Conservation (phyloP, 2,888 invertebrate species). For the Ochropacha duplaris region DNA sequence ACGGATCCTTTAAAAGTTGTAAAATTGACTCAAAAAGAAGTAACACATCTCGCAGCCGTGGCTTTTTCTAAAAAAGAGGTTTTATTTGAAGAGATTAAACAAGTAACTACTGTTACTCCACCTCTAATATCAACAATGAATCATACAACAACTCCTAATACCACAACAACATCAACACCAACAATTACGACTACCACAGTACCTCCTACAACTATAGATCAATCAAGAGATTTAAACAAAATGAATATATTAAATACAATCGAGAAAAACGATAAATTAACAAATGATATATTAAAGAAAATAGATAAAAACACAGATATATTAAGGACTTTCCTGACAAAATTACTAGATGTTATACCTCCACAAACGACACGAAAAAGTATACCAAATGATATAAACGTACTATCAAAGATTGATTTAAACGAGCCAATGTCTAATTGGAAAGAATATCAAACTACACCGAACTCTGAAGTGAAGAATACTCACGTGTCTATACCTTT, state of each 20-base stretch:
- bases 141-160: background rate
- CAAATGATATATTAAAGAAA: conserved; percentile 59
- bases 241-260: conserved; percentile 41
- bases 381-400: background rate
- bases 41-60: conserved; percentile 18
- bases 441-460: conserved; percentile 12
- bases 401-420: background rate
- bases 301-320: conserved; percentile 63
- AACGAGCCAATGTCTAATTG: conserved; percentile 9
- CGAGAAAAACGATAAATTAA: conserved; percentile 55
- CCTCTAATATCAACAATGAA: background rate
- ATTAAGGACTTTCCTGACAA: conserved; percentile 53
- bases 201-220: conserved; percentile 9
- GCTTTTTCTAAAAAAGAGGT: conserved; percentile 17
- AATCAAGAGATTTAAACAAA: conserved; percentile 19
- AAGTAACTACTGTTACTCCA: background rate
- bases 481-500: conserved; percentile 44
- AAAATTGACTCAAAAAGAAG: conserved; percentile 27
- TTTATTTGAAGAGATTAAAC: background rate
- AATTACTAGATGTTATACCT: conserved; percentile 41
- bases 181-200: conserved; percentile 10
- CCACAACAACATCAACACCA: conserved; percentile 8
- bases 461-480: conserved; percentile 17
- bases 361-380: background rate
- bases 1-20: conserved; percentile 23